phyloP scores from a whole-genome alignment of 2,113 vertebrate species.

The Neodontobutis hainanensis region DNA sequence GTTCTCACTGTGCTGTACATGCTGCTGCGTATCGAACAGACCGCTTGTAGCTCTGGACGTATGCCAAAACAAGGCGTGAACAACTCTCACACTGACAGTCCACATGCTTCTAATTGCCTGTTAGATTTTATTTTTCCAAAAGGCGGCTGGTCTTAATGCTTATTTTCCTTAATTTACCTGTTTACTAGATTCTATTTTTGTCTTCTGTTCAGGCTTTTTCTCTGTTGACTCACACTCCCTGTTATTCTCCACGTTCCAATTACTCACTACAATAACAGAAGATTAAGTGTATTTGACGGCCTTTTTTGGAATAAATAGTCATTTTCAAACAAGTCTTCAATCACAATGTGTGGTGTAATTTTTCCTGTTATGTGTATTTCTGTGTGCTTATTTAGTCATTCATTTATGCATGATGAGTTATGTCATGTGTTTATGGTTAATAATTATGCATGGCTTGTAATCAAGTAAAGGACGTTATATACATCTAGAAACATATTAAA shows the following conservation, averaged over 20 bases:
- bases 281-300: not conserved
- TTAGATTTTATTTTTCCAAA: not conserved
- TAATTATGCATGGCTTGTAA: no score
- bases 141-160: not conserved
- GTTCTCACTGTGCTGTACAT: no score
- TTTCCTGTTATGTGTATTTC: no score
- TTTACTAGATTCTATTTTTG: not conserved
- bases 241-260: not conserved
- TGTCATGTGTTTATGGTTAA: no score
- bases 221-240: not conserved
- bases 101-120: conserved; percentile 12
- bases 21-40: not conserved
- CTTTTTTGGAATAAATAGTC: not conserved
- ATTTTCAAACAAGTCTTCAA: not conserved
- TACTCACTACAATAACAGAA: not conserved
- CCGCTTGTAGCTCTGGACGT: conserved; percentile 16
- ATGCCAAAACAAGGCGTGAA: conserved; percentile 30
- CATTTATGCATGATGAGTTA: no score
- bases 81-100: conserved; percentile 9
- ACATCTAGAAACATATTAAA: no score
- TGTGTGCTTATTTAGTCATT: no score
- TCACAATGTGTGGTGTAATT: not conserved
- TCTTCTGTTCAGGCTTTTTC: not conserved
- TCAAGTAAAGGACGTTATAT: no score
- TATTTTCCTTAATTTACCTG: conserved; percentile 1